A percentile compares a stretch with the other conserved stretches of the same genome.
phyloP scores from a whole-genome alignment of 2,888 invertebrate genomes.

The Andrena camellia region DNA sequence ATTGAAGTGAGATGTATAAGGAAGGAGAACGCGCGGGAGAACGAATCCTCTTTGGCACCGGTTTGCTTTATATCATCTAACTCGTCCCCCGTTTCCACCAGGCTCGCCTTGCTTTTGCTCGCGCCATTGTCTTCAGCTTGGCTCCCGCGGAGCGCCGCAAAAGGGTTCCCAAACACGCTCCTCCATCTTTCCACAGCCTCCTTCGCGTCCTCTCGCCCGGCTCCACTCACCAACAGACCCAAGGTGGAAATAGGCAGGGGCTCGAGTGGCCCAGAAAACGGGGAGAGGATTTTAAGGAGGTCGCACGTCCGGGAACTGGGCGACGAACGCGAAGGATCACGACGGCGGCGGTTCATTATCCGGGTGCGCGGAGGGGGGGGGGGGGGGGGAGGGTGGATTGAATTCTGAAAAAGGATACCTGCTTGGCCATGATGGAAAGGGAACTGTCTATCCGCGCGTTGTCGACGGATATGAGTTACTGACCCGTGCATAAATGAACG shows the following conservation, averaged over 20 bases:
- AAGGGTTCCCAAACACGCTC: conserved; percentile 51
- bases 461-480: conserved; percentile 70
- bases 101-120: conserved; percentile 41
- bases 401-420: conserved; percentile 24
- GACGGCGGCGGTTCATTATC: conserved; percentile 38
- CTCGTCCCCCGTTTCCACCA: conserved; percentile 55
- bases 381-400: conserved; percentile 23
- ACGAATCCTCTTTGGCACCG: conserved; percentile 48
- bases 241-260: conserved; percentile 68
- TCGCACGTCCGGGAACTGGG: conserved; percentile 56
- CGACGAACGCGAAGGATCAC: conserved; percentile 23
- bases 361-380: too few relatives aligned
- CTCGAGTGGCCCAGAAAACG: conserved; percentile 54
- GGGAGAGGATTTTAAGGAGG: conserved; percentile 46
- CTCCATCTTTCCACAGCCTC: conserved; percentile 40
- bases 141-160: conserved; percentile 48
- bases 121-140: conserved; percentile 67
- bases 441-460: conserved; percentile 7
- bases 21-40: conserved; percentile 7
- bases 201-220: conserved; percentile 10
- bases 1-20: conserved; percentile 29
- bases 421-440: not conserved
- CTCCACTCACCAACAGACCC: conserved; percentile 39
- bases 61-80: conserved; percentile 64
- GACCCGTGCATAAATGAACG: conserved; percentile 75